Evolutionary conservation across 64 coral and sea anemone species (phyloP).

Genomic region (Pocillopora verrucosa): DNA sequence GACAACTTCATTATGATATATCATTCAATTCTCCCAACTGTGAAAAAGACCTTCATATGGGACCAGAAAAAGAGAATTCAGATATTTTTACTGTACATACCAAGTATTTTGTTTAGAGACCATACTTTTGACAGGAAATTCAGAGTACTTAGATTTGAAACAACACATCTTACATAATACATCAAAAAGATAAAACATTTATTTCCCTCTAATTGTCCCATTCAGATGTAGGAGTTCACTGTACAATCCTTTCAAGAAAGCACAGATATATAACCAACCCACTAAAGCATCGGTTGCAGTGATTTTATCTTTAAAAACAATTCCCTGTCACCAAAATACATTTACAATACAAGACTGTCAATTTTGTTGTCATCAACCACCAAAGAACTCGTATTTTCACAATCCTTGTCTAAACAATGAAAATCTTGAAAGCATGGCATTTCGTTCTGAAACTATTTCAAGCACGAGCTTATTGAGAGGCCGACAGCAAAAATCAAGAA

Average conservation of each 20-base stretch:
- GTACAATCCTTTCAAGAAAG: neutral
- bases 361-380: conserved; percentile 1
- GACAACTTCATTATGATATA: no score
- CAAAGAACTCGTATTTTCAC: conserved; percentile 24
- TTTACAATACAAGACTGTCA: conserved; percentile 22
- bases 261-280: neutral
- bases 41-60: neutral
- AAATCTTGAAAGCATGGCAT: neutral
- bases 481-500: neutral
- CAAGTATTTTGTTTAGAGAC: neutral
- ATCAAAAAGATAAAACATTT: neutral
- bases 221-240: neutral
- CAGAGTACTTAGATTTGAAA: neutral
- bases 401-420: conserved; percentile 18
- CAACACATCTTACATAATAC: neutral
- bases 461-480: neutral
- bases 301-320: conserved; percentile 7
- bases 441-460: conserved; percentile 12
- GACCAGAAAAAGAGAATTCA: neutral
- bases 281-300: neutral
- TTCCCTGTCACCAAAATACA: conserved; percentile 2
- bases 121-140: neutral
- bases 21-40: no score
- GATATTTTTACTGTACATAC: neutral
- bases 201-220: neutral